These are phyloP conservation scores for Zosterops japonicus DNA, from an alignment of 2,113 vertebrate genomes.

Conservation along the genomic window DNA sequence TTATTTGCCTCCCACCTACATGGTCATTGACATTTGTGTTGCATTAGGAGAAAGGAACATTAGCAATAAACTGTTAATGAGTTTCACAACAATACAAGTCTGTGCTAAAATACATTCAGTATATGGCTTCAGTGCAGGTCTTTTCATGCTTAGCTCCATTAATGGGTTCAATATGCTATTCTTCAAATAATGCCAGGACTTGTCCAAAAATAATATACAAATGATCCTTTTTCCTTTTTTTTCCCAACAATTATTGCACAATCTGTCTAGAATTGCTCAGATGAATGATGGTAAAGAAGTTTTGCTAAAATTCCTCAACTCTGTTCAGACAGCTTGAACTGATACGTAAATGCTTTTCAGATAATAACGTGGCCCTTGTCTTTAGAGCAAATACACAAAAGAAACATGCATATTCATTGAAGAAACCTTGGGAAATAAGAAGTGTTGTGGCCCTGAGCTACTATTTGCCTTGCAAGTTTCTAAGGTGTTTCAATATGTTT, in stretches of 20 bases:
- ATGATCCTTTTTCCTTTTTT: rapidly evolving
- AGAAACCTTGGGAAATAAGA: constrained; percentile 20
- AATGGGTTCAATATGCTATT: neutral
- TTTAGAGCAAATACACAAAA: neutral
- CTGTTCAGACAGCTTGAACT: neutral
- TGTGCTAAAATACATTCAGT: neutral
- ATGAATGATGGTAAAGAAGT: neutral
- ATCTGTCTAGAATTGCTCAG: neutral
- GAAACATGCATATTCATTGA: constrained; percentile 23
- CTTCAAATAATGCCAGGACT: neutral
- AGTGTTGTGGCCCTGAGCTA: constrained; percentile 8
- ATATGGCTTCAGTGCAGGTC: neutral
- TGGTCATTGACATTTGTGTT: neutral
- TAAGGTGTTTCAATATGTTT: constrained; percentile 18
- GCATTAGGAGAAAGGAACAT: neutral
- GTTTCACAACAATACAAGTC: neutral
- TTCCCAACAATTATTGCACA: neutral
- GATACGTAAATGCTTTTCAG: neutral
- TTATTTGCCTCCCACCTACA: neutral
- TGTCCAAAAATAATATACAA: neutral
- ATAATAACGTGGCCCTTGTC: neutral
- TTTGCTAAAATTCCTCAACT: neutral
- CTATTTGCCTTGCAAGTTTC: constrained; percentile 32
- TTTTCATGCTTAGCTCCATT: neutral
- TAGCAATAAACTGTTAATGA: neutral